A percentile compares a stretch with the other conserved stretches of the same genome.
Evolutionary conservation across 2,888 invertebrate species (phyloP).

Genomic region (Octonoba sinensis): DNA sequence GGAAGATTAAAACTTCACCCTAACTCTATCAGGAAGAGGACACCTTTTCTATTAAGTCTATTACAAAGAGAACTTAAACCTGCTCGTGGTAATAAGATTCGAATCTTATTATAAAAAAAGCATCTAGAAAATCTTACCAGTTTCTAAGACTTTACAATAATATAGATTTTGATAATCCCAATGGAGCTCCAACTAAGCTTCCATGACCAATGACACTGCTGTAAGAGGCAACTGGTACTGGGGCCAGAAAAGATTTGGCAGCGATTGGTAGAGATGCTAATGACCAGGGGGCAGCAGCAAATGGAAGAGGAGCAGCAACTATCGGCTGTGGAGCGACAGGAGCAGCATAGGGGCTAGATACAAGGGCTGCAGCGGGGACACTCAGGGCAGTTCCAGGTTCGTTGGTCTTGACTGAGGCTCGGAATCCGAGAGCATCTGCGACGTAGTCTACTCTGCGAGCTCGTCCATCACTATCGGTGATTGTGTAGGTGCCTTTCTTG

Average conservation of each 20-base stretch:
- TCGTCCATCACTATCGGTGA: conserved; percentile 1
- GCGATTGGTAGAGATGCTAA: not conserved
- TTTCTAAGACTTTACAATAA: too few species aligned
- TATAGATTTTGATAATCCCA: not conserved
- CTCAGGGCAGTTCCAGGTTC: conserved; percentile 19
- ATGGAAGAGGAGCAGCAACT: not conserved
- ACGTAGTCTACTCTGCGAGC: conserved; percentile 18
- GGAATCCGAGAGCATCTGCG: conserved; percentile 14
- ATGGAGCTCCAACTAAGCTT: not conserved
- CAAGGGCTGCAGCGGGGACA: conserved; percentile 5
- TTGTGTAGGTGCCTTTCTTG: conserved; percentile 17
- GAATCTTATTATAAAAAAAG: too few species aligned
- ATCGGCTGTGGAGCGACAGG: conserved; percentile 1
- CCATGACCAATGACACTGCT: conserved; percentile 13
- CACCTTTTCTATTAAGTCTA: too few species aligned
- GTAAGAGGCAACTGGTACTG: conserved; percentile 12
- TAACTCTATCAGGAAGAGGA: too few species aligned
- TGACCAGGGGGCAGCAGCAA: conserved; percentile 9
- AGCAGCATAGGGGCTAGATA: conserved; percentile 4
- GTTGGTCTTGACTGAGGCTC: conserved; percentile 22
- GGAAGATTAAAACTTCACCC: too few species aligned
- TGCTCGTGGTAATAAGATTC: too few species aligned
- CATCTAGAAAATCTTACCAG: too few species aligned
- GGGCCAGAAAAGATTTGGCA: not conserved
- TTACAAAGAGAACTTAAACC: too few species aligned